A percentile compares a stretch with the other conserved stretches of the same genome.
These are phyloP conservation scores for Brachionichthys hirsutus DNA, from an alignment of 2,113 vertebrate genomes.

Conservation along the genomic window DNA sequence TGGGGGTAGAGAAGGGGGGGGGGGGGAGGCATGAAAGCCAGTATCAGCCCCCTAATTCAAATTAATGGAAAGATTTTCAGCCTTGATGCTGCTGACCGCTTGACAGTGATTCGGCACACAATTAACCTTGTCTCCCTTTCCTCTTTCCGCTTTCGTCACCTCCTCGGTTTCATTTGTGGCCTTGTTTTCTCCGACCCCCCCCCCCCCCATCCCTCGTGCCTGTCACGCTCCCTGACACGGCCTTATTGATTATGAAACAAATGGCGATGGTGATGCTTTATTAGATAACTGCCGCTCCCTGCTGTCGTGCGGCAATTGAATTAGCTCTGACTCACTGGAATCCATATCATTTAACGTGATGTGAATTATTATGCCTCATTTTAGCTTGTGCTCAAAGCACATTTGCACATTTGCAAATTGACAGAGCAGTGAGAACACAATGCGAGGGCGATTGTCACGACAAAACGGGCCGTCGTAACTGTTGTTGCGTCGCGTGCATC, in stretches of 20 bases:
- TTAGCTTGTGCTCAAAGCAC: not conserved
- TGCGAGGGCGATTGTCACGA: not conserved
- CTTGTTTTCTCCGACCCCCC: constrained; percentile 7
- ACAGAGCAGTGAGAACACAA: not conserved
- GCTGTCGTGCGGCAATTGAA: constrained; percentile 48
- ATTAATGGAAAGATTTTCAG: constrained; percentile 70
- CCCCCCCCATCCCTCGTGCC: constrained; percentile 11
- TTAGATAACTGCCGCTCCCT: constrained; percentile 45
- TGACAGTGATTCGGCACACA: constrained; percentile 60
- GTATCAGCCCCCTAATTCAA: constrained; percentile 60
- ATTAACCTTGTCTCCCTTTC: constrained; percentile 63
- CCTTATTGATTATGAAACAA: constrained; percentile 53
- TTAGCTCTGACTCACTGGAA: constrained; percentile 40
- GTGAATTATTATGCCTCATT: constrained; percentile 14
- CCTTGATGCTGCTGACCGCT: constrained; percentile 66
- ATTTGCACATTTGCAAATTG: not conserved
- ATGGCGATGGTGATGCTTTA: constrained; percentile 45
- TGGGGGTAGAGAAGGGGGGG: constrained; percentile 26
- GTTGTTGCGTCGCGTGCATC: too few species aligned
- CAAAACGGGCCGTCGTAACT: not conserved
- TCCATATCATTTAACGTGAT: constrained; percentile 21
- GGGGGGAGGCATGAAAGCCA: constrained; percentile 40
- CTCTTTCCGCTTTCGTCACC: constrained; percentile 31
- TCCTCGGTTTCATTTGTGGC: constrained; percentile 13
- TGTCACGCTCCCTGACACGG: constrained; percentile 33